Conservation (phyloP, 2,113 vertebrate species). For the Columbina picui region DNA sequence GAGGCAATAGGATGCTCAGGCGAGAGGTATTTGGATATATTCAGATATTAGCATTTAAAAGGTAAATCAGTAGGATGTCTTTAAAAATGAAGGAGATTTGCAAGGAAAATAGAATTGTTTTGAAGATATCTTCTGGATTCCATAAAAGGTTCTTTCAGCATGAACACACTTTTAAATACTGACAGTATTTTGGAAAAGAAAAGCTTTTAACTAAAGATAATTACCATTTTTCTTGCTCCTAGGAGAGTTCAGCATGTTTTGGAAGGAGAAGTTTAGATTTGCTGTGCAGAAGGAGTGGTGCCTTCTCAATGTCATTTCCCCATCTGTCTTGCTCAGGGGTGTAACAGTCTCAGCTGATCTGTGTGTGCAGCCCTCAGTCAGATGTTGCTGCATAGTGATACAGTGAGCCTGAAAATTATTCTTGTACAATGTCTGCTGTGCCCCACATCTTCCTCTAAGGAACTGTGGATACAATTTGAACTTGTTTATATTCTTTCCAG, state of each 20-base stretch:
- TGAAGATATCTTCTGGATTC: neutral
- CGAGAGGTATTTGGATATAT: neutral
- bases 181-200: neutral
- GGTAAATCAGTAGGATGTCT: neutral
- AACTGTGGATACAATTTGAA: neutral
- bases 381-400: neutral
- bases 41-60: neutral
- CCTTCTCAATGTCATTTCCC: constrained; percentile 48
- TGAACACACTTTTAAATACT: neutral
- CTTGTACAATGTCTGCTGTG: neutral
- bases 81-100: neutral
- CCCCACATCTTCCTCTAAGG: neutral
- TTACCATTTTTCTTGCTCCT: neutral
- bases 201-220: neutral
- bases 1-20: neutral
- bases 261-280: constrained; percentile 11
- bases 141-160: neutral
- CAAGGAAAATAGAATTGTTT: neutral
- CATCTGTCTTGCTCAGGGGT: constrained; percentile 51
- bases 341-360: constrained; percentile 2
- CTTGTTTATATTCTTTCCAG: constrained; percentile 28
- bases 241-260: neutral
- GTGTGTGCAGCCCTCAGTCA: neutral
- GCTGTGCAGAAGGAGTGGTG: neutral
- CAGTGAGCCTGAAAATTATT: neutral